A percentile compares a stretch with the other conserved stretches of the same genome.
phyloP scores from a whole-genome alignment of 2,113 vertebrate species.

The Callipepla squamata region DNA sequence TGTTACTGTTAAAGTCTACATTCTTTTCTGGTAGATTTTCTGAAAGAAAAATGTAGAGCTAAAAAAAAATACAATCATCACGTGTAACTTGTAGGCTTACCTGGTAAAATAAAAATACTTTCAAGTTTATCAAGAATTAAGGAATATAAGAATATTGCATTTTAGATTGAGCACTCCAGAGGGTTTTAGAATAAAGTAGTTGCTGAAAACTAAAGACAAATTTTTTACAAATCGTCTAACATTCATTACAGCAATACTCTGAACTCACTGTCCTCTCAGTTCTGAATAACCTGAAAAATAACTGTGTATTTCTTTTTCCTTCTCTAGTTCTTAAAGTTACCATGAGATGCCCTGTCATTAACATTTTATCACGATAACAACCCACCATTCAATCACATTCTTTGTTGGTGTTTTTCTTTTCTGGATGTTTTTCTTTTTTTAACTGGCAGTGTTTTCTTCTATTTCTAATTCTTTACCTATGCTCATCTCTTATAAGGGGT shows the following conservation, averaged over 20 bases:
- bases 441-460: not conserved
- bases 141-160: not conserved
- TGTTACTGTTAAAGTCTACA: not conserved
- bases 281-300: constrained; percentile 4
- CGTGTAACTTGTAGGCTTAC: not conserved
- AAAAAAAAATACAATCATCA: not conserved
- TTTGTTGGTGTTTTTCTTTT: not conserved
- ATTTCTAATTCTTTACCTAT: not conserved
- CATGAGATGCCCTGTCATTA: constrained; percentile 4
- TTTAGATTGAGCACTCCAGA: not conserved
- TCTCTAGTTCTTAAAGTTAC: not conserved
- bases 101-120: not conserved
- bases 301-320: not conserved
- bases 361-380: constrained; percentile 4
- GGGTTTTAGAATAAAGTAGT: not conserved
- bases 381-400: not conserved
- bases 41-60: not conserved
- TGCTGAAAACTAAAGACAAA: not conserved
- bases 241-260: not conserved
- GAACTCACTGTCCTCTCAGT: not conserved
- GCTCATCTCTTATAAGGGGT: not conserved
- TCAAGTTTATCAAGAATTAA: not conserved
- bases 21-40: not conserved
- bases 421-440: not conserved
- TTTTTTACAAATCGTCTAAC: not conserved